Conservation (phyloP, 2,797 vertebrate species). For the Crypturellus tataupa region DNA sequence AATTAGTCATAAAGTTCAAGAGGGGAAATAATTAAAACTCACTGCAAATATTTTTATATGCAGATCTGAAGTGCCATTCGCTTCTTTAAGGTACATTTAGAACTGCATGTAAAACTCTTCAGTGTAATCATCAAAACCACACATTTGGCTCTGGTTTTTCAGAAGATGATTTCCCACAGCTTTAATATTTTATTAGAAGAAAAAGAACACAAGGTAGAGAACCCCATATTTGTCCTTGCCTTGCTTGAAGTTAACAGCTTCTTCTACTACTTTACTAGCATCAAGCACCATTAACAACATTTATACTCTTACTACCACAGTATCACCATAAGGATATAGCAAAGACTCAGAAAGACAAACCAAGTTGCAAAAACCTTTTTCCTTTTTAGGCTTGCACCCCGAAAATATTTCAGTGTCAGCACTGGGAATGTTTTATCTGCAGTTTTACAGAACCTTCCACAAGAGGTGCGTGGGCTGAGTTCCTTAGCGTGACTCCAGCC, state of each 20-base stretch:
- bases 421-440: neutral
- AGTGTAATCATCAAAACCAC: neutral
- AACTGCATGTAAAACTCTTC: neutral
- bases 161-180: neutral
- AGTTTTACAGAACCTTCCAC: neutral
- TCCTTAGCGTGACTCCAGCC: neutral
- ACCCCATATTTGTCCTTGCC: neutral
- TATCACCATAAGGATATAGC: neutral
- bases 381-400: neutral
- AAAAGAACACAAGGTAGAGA: neutral
- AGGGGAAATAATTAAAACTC: neutral
- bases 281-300: neutral
- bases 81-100: neutral
- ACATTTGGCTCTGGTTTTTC: neutral
- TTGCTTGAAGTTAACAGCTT: neutral
- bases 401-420: neutral
- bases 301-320: neutral
- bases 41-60: neutral
- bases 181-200: neutral
- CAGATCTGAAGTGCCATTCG: neutral
- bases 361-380: neutral
- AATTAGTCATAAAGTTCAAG: conserved; percentile 1
- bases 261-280: neutral
- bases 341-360: neutral
- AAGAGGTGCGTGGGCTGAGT: neutral